Evolutionary conservation across 2,113 vertebrate species (phyloP), one percentile per base, ranked within the genome.

Genomic region (Oncorhynchus nerka): DNA sequence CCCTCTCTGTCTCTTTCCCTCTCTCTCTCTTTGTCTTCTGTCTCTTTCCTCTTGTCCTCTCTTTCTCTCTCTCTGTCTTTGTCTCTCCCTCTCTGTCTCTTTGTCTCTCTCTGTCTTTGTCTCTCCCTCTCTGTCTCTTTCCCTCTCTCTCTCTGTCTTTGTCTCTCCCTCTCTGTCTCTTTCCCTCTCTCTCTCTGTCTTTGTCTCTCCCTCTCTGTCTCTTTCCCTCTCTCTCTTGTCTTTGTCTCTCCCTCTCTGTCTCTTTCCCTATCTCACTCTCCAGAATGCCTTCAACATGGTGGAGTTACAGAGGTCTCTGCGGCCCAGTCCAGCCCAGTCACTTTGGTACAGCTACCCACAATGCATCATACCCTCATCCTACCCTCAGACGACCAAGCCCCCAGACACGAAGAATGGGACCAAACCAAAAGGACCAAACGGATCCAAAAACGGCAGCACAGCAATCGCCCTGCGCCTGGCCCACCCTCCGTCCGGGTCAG

Each of bases 251-350:
- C n/a, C 16, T 39, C 3, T 15, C 39, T 1, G 9, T 32, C 16
- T 22, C 12, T 30, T 11, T 8, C 30, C 5, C 11, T 4, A 45
- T 39, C 19, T 70, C 77, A 88, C 71, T 8, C 76, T 51, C 48
- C 89, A 97, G 95, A 95, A 96, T 30, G 94, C 91, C 0, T 97
- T 96, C 71, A 92, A 95, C 78, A 95, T 96, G 94, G 94, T 95
- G 8, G 96, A 96, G 80, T 93, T 97, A 80, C 95, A 96, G 90
- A 93, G 94, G 76, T 95, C 95, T 19, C 81, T 95, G 28, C 94
- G 95, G 73, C 90, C 88, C 74, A 96, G 95, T 84, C 94, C 94
- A 0, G 93, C 92, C 0, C 94, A 90, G 55, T 92, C 93, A 0
- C 84, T 93, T 3, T 89, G 93, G 74, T 92, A 86, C 85, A 87